Conservation (phyloP, 1,140 invertebrate genomes). For the Phymorhynchus buccinoides region DNA sequence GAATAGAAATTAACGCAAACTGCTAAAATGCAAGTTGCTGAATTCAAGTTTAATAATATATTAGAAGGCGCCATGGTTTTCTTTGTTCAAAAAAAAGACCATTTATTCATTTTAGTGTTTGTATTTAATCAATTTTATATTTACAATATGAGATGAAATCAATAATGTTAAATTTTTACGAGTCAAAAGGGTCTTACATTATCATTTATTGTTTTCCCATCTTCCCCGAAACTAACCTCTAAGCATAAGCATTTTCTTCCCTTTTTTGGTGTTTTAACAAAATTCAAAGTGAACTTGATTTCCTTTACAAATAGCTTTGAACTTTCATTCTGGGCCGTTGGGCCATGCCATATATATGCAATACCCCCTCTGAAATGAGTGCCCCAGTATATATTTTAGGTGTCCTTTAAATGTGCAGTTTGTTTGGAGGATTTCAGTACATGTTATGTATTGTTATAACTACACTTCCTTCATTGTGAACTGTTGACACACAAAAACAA, state of each 20-base stretch:
- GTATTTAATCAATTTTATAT: neutral
- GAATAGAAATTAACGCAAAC: neutral
- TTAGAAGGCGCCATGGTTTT: neutral
- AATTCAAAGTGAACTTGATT: neutral
- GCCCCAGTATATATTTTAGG: neutral
- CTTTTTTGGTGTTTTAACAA: conserved; percentile 2
- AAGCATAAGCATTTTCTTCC: neutral
- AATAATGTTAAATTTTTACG: neutral
- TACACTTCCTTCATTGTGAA: no score
- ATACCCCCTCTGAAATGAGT: conserved; percentile 19
- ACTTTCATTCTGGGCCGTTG: conserved; percentile 14
- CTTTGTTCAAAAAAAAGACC: neutral
- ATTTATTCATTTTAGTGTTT: neutral
- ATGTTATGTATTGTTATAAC: neutral
- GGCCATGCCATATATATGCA: conserved; percentile 34
- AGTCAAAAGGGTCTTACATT: neutral
- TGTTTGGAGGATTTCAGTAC: conserved; percentile 9
- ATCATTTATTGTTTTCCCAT: neutral
- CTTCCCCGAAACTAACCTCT: neutral
- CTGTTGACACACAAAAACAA: no score
- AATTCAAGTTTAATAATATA: neutral
- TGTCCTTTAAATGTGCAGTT: conserved; percentile 9
- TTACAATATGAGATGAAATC: neutral
- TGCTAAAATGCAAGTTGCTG: conserved; percentile 6
- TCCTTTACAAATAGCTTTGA: conserved; percentile 21